Evolutionary conservation across 2,888 invertebrate species (phyloP), one percentile per base, ranked within the genome.

Genomic region (Ormyrus thymus): DNA sequence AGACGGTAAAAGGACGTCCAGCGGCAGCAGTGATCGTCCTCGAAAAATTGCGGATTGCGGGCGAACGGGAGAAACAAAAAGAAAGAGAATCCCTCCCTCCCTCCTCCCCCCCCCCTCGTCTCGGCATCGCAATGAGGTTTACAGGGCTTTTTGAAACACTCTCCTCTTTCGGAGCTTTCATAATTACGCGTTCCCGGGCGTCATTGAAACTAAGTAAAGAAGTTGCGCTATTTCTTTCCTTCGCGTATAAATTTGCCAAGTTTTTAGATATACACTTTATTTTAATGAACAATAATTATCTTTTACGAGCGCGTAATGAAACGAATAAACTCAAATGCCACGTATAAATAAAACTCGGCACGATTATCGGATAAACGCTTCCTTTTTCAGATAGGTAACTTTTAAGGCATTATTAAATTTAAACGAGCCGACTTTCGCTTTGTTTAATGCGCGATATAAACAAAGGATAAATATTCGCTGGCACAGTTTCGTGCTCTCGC

Each of bases 191-290:
- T 4, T 72, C 51, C 46, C 45, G 51, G 53, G 59, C 53, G 72
- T 46, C 72, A 72, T 72, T 72, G 62, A 50, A 10, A 72, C n/a
- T 13, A 62, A 72, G 70, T 64, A 64, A 64, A 48, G 13, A 64
- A 48, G 64, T 9, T 48, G 13, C 0, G 62, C 29, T 50, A 15
- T 13, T 43, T 43, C n/a, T 53, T 29, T 6, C 11, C 53, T 65
- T 11, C 29, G 29, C 9, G 4, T 48, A 11, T 65, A 0, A 29
- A 43, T 66, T n/a, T 45, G 11, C 45, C 29, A 29, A 29, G 29
- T 29, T 29, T 29, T 29, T 29, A 29, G 29, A 29, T 29, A 29
- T 29, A 29, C 4, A 29, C 29, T 29, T 29, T 29, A 29, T 29
- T 29, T 29, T 29, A 29, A 29, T 29, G 29, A 29, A 4, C 29